These are phyloP conservation scores for Drosophila tani DNA, from an alignment of 1,140 invertebrate species.

Conservation along the genomic window DNA sequence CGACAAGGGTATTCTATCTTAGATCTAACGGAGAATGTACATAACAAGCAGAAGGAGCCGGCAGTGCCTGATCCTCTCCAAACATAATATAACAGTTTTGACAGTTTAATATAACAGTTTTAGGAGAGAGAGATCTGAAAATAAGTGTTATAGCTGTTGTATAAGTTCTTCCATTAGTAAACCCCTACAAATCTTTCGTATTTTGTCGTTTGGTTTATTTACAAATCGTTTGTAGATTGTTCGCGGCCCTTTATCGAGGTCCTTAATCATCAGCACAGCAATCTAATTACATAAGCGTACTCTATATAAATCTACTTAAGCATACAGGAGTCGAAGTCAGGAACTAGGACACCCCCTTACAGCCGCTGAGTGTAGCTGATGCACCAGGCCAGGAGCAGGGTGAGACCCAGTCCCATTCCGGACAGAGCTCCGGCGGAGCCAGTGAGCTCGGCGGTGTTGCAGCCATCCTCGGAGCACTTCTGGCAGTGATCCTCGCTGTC, in stretches of 20 bases:
- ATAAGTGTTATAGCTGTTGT: no score
- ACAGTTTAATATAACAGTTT: no score
- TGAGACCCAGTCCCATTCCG: constrained; percentile 55
- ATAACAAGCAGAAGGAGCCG: no score
- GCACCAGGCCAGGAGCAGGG: constrained; percentile 55
- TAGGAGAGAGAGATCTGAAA: no score
- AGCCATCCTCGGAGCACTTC: constrained; percentile 61
- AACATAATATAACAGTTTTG: no score
- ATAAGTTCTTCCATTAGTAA: no score
- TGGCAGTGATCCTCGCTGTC: constrained; percentile 58
- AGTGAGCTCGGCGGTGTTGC: constrained; percentile 64
- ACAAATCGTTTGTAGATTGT: constrained; percentile 43
- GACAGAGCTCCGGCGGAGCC: constrained; percentile 43
- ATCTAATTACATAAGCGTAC: constrained; percentile 46
- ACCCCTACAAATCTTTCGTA: neutral
- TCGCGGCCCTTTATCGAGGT: neutral
- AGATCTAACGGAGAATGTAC: no score
- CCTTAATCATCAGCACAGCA: constrained; percentile 12
- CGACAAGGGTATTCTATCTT: no score
- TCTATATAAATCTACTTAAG: constrained; percentile 69
- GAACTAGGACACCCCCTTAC: constrained; percentile 7
- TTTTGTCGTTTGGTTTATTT: constrained; percentile 52
- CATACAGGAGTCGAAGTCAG: constrained; percentile 12
- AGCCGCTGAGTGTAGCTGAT: constrained; percentile 30
- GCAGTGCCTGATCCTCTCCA: no score